Base-by-base conservation (phyloP, 2,113 vertebrate species). In the Orycteropus afer region DNA sequence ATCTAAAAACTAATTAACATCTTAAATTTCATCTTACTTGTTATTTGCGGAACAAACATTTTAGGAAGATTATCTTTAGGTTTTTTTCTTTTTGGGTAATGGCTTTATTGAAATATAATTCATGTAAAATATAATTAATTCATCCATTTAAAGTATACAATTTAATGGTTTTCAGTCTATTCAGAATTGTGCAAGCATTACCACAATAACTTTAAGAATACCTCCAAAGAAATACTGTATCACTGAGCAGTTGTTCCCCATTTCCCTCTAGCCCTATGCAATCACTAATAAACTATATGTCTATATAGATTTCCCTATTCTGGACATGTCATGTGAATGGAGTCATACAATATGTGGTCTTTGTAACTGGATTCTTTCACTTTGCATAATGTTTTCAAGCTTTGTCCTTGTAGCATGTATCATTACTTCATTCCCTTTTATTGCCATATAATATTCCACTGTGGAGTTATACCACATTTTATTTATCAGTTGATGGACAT, bases 11-110 rank as follows among this genome's bases (percentile, higher is more conserved):
- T 42, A 27, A 23, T 42, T 76, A 90, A 79, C 27, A 53, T 61
- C 10, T 40, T 77, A 47, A 91, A 65, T 7, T 53, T 79, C 37
- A 90, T 63, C 93, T 93, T 91, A 90, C 23, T 88, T 87, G 17
- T 59, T 83, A 69, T 59, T 76, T 83, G 25, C 71, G 61, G 32
- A 32, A 82, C 82, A 87, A 69, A 88, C 79, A 47, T 90, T 90
- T 40, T 3, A n/a, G 37, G 42, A 65, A 51, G 29, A 79, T 78
- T 51, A 82, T 53, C 89, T 89, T 93, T 79, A 63, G 67, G 14
- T 34, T 69, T 86, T 11, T 69, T 29, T 49, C 79, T 91, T 85
- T 59, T 53, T 79, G 47, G 20, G 15, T 57, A 89, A 74, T 34
- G 73, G 57, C n/a, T 87, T 61, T 61, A 81, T 53, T 18, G 55